Evolutionary conservation across 1,140 invertebrate genomes (phyloP).

Genomic region (Stegodyphus dumicola): DNA sequence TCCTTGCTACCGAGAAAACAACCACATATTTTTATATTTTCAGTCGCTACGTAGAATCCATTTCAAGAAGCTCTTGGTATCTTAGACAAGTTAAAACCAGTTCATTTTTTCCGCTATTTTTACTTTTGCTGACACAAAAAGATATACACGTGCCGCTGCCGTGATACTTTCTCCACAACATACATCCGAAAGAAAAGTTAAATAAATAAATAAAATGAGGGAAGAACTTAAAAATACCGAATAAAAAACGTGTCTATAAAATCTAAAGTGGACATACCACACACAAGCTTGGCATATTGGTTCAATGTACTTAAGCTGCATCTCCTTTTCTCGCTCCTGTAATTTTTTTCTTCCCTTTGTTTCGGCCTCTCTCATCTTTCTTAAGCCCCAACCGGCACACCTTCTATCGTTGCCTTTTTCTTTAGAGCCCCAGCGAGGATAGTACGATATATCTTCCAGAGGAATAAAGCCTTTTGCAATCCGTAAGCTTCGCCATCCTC

Average conservation of each 20-base stretch:
- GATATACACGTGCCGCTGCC: too few species aligned
- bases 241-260: slow-evolving; percentile 23
- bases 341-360: neutral
- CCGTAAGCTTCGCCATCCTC: slow-evolving; percentile 9
- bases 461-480: slow-evolving; percentile 45
- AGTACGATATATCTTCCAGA: slow-evolving; percentile 36
- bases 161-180: neutral
- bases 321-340: neutral
- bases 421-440: slow-evolving; percentile 8
- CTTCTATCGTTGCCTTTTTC: neutral
- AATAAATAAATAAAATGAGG: neutral
- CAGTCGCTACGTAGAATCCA: too few species aligned
- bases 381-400: slow-evolving; percentile 7
- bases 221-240: neutral
- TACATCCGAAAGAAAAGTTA: neutral
- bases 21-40: too few species aligned
- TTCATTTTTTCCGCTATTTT: too few species aligned
- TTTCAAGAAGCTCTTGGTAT: too few species aligned
- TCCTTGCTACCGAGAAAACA: too few species aligned
- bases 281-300: slow-evolving; percentile 30
- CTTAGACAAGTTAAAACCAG: too few species aligned
- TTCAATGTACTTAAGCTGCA: slow-evolving; percentile 31
- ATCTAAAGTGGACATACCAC: slow-evolving; percentile 42
- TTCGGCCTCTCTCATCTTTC: slow-evolving; percentile 2
- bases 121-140: too few species aligned